Conservation (phyloP, 1,140 invertebrate genomes). For the Limonius californicus region DNA sequence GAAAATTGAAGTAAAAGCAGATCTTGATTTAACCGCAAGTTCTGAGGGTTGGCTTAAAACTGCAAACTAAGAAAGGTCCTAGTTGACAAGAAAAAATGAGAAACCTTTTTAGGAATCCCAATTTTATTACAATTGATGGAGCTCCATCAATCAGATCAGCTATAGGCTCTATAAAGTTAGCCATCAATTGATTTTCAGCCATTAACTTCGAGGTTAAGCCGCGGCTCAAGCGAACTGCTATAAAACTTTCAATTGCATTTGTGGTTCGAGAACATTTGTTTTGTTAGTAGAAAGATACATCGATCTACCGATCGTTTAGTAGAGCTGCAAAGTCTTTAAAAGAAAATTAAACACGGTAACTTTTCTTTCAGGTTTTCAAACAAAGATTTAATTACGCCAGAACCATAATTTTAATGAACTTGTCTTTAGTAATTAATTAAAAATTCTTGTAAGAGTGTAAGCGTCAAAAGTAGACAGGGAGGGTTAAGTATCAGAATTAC, state of each 20-base stretch:
- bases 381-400: too few relatives aligned
- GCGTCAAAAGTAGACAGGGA: too few relatives aligned
- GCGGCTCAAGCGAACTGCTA: conserved; percentile 8
- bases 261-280: conserved; percentile 11
- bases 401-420: too few relatives aligned
- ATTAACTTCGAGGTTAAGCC: conserved; percentile 14
- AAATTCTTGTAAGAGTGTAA: too few relatives aligned
- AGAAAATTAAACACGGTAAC: too few relatives aligned
- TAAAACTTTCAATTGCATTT: conserved; percentile 15
- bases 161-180: conserved; percentile 13
- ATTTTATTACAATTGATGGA: conserved; percentile 14
- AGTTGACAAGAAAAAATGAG: conserved; percentile 14
- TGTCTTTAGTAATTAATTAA: too few relatives aligned
- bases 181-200: conserved; percentile 11
- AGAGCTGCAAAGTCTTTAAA: neutral
- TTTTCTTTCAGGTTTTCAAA: too few relatives aligned
- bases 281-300: conserved; percentile 3
- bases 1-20: too few relatives aligned
- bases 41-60: too few relatives aligned
- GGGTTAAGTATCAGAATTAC: too few relatives aligned
- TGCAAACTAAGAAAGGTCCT: neutral
- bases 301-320: neutral
- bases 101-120: conserved; percentile 12
- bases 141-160: conserved; percentile 4
- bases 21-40: too few relatives aligned